Evolutionary conservation across 2,113 vertebrate species (phyloP).

Genomic region (Nannobrachium achirus): DNA sequence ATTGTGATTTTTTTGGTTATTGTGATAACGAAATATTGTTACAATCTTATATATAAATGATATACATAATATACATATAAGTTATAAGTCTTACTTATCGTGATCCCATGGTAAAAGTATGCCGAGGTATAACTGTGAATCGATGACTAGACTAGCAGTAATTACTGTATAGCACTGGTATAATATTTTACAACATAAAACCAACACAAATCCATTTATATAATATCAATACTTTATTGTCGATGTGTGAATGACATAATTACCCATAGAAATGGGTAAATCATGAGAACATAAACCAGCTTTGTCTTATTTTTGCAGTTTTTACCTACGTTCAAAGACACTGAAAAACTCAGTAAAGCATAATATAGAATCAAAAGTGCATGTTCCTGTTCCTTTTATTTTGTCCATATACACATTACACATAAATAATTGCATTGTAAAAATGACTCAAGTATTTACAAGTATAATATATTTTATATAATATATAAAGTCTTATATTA

Average conservation of each 20-base stretch:
- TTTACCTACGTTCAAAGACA: constrained; percentile 82
- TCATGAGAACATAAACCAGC: constrained; percentile 85
- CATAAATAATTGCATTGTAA: constrained; percentile 99
- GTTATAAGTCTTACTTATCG: too few relatives aligned
- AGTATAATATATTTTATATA: constrained; percentile 96
- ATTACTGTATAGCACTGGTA: neutral
- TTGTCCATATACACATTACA: constrained; percentile 97
- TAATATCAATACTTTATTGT: constrained; percentile 96
- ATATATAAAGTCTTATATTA: constrained; percentile 99
- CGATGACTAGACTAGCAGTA: constrained; percentile 12
- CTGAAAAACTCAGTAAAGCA: constrained; percentile 83
- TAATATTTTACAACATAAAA: constrained; percentile 10
- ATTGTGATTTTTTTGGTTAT: too few relatives aligned
- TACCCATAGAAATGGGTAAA: constrained; percentile 86
- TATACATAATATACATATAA: too few relatives aligned
- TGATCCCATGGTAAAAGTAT: too few relatives aligned
- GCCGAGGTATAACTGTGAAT: neutral
- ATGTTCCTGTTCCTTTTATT: constrained; percentile 84
- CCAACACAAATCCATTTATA: constrained; percentile 42
- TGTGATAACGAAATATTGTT: too few relatives aligned
- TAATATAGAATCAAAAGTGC: constrained; percentile 95
- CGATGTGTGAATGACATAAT: constrained; percentile 84
- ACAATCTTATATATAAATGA: too few relatives aligned
- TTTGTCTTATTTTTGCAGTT: constrained; percentile 82
- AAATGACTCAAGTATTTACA: constrained; percentile 99